Percentiles rank a stretch among this genome's conserved stretches.
Evolutionary conservation across 1,140 invertebrate species (phyloP).

Genomic region (Linepithema humile): DNA sequence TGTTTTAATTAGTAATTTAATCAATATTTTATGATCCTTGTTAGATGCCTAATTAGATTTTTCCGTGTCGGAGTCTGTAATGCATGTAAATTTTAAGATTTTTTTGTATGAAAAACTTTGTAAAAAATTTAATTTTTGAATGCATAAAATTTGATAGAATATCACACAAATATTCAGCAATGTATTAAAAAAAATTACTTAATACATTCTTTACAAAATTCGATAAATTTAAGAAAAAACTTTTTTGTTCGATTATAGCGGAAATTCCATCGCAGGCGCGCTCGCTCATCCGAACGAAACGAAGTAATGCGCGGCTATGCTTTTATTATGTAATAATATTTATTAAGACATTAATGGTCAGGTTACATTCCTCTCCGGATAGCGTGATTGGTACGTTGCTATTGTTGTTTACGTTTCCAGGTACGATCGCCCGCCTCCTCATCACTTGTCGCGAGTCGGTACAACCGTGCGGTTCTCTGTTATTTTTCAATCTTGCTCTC

Average conservation of each 20-base stretch:
- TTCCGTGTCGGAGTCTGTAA: no score
- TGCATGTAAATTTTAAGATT: background rate
- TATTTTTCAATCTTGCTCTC: background rate
- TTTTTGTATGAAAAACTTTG: background rate
- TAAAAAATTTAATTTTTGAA: no score
- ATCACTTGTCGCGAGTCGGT: background rate
- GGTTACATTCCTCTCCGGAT: background rate
- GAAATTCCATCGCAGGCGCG: background rate
- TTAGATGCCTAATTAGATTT: no score
- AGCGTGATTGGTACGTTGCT: background rate
- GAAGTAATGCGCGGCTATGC: background rate
- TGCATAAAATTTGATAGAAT: background rate
- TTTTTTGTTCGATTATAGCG: background rate
- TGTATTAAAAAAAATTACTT: background rate
- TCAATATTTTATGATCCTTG: no score
- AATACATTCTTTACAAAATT: no score
- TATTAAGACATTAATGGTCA: conserved; percentile 2
- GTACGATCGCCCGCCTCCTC: background rate
- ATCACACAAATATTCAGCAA: background rate
- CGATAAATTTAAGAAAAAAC: no score
- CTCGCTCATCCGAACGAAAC: background rate
- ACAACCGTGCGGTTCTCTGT: background rate
- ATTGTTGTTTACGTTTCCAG: background rate
- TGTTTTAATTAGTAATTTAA: no score
- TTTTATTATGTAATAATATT: conserved; percentile 12